These are phyloP conservation scores for Sphyrna mokarran DNA, from an alignment of 2,113 vertebrate species.

Conservation along the genomic window DNA sequence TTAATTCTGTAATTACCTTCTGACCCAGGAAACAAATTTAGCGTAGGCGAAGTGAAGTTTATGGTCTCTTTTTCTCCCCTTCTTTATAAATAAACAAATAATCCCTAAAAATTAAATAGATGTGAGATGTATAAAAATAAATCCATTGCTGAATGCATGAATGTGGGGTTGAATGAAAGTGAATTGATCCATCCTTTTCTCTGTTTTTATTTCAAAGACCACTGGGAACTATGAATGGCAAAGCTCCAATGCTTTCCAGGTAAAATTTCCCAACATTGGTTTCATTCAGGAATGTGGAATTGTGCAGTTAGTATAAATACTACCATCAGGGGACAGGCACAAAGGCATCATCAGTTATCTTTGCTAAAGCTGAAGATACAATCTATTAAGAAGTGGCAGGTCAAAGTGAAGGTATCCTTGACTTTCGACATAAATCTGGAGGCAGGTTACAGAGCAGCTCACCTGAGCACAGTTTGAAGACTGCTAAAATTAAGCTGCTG, in stretches of 20 bases:
- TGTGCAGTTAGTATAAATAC: not conserved
- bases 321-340: too few relatives aligned
- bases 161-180: not conserved
- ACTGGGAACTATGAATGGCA: not conserved
- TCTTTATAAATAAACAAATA: not conserved
- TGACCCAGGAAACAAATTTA: not conserved
- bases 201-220: not conserved
- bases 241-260: not conserved
- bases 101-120: not conserved
- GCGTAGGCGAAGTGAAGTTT: not conserved
- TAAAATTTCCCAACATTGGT: not conserved
- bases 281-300: not conserved
- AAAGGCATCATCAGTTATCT: not conserved
- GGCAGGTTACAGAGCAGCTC: not conserved
- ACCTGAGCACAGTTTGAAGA: not conserved
- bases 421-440: not conserved
- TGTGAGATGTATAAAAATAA: not conserved
- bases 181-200: not conserved
- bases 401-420: not conserved
- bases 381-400: not conserved
- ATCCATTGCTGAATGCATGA: not conserved
- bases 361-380: not conserved
- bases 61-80: not conserved
- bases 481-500: not conserved
- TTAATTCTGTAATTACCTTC: not conserved